Percentiles rank a stretch among this genome's conserved stretches.
These are phyloP conservation scores for Hylaeus anthracinus DNA, from an alignment of 1,140 invertebrate genomes.

Conservation along the genomic window DNA sequence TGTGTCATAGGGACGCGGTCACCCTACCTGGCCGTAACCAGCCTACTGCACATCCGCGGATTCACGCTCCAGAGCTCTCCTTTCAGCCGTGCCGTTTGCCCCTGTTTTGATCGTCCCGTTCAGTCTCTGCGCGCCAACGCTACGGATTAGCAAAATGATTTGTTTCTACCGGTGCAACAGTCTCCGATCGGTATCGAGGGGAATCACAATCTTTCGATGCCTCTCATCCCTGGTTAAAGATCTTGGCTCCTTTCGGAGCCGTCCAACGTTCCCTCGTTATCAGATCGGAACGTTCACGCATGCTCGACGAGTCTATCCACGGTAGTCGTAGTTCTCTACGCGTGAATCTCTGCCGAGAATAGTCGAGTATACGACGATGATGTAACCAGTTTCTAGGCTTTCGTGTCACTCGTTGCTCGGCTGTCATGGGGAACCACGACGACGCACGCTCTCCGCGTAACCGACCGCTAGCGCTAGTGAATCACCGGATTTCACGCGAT, in stretches of 20 bases:
- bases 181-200: no score
- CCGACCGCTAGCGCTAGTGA: constrained; percentile 30
- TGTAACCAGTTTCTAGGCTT: constrained; percentile 63
- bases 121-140: no score
- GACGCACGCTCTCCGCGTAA: constrained; percentile 32
- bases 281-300: constrained; percentile 5
- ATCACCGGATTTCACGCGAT: constrained; percentile 57
- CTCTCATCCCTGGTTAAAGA: no score
- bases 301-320: neutral
- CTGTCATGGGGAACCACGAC: constrained; percentile 58
- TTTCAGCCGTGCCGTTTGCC: neutral
- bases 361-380: constrained; percentile 50
- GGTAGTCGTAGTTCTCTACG: neutral
- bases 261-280: neutral
- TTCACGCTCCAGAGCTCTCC: constrained; percentile 28
- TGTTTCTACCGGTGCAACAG: no score
- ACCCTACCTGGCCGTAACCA: constrained; percentile 28
- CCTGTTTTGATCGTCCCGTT: neutral
- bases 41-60: constrained; percentile 22
- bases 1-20: constrained; percentile 63
- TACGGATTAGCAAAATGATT: no score
- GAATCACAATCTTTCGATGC: no score
- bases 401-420: constrained; percentile 57
- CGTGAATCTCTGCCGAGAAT: constrained; percentile 41
- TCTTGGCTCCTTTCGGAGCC: no score